These are phyloP conservation scores for Crossaster papposus DNA, from an alignment of 53 echinoderm and acorn worm genomes.

Conservation along the genomic window DNA sequence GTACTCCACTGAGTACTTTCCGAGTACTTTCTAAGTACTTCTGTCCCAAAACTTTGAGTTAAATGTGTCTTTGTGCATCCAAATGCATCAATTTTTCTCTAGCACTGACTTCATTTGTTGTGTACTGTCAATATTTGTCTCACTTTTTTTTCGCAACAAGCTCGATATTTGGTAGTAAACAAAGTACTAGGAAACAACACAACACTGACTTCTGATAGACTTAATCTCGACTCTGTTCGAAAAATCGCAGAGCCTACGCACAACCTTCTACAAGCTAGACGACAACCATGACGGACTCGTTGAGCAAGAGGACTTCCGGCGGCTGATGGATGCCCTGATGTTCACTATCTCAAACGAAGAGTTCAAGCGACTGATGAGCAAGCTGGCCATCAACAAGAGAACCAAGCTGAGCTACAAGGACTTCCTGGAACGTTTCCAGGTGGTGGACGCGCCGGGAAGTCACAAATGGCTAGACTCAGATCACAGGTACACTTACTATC, in stretches of 20 bases:
- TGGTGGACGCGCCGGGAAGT: constrained; percentile 82
- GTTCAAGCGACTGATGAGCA: constrained; percentile 82
- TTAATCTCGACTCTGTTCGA: neutral
- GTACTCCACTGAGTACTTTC: too few relatives aligned
- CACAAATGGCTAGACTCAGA: constrained; percentile 97
- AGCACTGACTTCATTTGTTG: too few relatives aligned
- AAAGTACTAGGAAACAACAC: too few relatives aligned
- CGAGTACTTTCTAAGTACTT: too few relatives aligned
- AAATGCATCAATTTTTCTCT: too few relatives aligned
- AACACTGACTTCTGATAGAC: too few relatives aligned
- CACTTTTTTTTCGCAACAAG: too few relatives aligned
- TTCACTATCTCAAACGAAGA: constrained; percentile 88
- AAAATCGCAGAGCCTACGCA: constrained; percentile 72
- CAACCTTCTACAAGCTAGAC: constrained; percentile 94
- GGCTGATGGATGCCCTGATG: constrained; percentile 87
- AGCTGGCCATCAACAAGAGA: constrained; percentile 74
- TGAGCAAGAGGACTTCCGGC: constrained; percentile 85
- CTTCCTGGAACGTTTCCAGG: constrained; percentile 91
- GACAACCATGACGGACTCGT: constrained; percentile 96
- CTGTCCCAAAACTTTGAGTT: too few relatives aligned
- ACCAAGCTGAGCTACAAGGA: constrained; percentile 86
- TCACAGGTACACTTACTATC: constrained; percentile 58
- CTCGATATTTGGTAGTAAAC: too few relatives aligned
- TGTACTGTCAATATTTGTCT: too few relatives aligned
- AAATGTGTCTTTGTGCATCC: too few relatives aligned